Base-by-base conservation (phyloP, 1,140 invertebrate species). In the Rhopalosiphum padi region DNA sequence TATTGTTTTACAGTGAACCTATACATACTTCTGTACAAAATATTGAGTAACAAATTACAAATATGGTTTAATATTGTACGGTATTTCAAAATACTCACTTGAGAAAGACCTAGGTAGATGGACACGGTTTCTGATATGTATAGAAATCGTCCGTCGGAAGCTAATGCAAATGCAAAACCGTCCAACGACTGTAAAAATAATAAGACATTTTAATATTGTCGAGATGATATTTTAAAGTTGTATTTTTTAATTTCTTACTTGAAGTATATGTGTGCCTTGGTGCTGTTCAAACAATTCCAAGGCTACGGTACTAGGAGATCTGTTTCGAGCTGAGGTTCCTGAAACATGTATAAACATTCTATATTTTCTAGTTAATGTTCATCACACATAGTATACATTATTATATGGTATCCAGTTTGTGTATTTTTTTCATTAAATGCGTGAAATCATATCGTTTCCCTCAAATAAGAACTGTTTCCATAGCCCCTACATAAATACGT, bases 111-210 rank as follows among this genome's bases (percentile, higher is more conserved):
- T 95, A 99, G 97, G 96, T 99, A 99, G 95, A 99, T 99, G 95
- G 99, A 99, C 94, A 99, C 99, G 94, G 99, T 99, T 96, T 99
- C 99, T 94, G 99, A 99, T 96, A 99, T 99, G 96, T 99, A 99
- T 95, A 99, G 96, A 96, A 99, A 99, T 95, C 99, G 91, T 90
- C 89, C 91, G 77, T 93, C 91, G 35, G 91, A 82, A 53, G 91
- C 91, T 43, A 93, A 93, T 1, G 91, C 91, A 55, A 93, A 93
- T 2, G 91, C 91, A 30, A 93, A 93, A 93, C 91, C 91, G 37
- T 93, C 91, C 25, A 93, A 86, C n/a, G 91, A 93, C 91, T 93
- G 41, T 25, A 53, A 93, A 85, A 91, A 83, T 51, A 25, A 46
- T 68, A 43, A 68, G 23, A 77, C 2, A 90, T 41, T 46, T 77